A percentile compares a stretch with the other conserved stretches of the same genome.
phyloP scores from a whole-genome alignment of 2,888 invertebrate species.

The Caenorhabditis virilis region DNA sequence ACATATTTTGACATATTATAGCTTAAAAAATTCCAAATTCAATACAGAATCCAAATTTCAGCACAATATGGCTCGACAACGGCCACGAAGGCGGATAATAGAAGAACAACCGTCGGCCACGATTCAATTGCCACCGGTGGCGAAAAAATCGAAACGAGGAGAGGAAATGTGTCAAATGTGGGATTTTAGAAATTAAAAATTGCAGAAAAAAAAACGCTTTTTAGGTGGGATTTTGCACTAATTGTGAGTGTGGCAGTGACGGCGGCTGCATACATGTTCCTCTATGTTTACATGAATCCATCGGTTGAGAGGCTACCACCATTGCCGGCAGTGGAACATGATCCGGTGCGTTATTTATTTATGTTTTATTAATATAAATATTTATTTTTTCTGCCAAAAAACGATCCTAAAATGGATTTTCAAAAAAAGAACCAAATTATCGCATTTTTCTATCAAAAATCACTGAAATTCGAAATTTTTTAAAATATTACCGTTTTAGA shows the following conservation, averaged over 20 bases:
- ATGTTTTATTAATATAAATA: background rate
- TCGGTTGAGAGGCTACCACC: constrained; percentile 21
- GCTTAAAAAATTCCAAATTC: background rate
- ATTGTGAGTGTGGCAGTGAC: constrained; percentile 10
- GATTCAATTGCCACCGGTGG: background rate
- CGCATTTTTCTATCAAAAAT: too few species aligned
- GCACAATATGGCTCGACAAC: too few species aligned
- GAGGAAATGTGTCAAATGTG: background rate
- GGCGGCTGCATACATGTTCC: constrained; percentile 12
- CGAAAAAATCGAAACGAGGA: background rate
- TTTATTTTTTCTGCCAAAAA: too few species aligned
- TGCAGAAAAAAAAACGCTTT: background rate
- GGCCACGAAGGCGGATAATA: too few species aligned
- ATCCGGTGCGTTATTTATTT: constrained; percentile 6
- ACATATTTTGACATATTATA: background rate
- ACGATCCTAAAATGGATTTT: too few species aligned
- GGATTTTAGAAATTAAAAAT: background rate
- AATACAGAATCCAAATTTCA: background rate
- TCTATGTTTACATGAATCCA: constrained; percentile 23
- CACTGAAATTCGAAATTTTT: too few species aligned
- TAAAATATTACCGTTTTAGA: too few species aligned
- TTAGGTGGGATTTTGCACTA: constrained; percentile 13
- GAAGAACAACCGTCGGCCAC: constrained; percentile 5
- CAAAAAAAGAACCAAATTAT: too few species aligned
- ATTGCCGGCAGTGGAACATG: constrained; percentile 14